These are phyloP conservation scores for Adela reaumurella DNA, from an alignment of 2,888 invertebrate genomes.

Conservation along the genomic window DNA sequence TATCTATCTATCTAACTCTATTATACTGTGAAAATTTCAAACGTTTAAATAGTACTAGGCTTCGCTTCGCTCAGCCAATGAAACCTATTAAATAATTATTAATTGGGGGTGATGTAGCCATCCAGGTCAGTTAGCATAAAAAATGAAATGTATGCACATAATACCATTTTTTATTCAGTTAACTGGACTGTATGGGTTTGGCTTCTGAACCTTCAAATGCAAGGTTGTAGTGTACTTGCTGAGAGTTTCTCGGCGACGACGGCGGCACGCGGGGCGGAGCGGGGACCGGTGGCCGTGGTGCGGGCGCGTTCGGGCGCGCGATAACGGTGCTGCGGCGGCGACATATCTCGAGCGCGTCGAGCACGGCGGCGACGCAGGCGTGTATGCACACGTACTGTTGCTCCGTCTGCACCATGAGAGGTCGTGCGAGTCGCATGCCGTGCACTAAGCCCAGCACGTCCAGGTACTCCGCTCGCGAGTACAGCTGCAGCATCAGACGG, in stretches of 20 bases:
- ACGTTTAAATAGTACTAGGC: no score
- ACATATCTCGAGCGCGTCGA: constrained; percentile 59
- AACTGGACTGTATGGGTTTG: no score
- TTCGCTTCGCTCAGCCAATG: no score
- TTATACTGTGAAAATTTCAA: no score
- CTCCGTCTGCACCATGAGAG: constrained; percentile 96
- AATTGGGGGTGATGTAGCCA: no score
- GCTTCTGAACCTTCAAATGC: neutral
- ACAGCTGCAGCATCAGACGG: constrained; percentile 87
- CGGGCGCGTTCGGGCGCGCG: neutral
- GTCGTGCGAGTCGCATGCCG: constrained; percentile 94
- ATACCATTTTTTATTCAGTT: no score
- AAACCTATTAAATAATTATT: no score
- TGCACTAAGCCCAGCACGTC: constrained; percentile 96
- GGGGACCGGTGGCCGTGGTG: no score
- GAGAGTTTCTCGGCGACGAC: neutral
- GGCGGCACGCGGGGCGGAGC: neutral
- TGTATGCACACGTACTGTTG: constrained; percentile 99
- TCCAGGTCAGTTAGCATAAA: no score
- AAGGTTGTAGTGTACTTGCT: neutral
- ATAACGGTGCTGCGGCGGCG: neutral
- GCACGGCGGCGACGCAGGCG: constrained; percentile 90
- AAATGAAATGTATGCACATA: no score
- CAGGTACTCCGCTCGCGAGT: constrained; percentile 72
- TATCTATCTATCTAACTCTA: no score